phyloP scores from a whole-genome alignment of 2,888 invertebrate genomes.

The Malachius bipustulatus region DNA sequence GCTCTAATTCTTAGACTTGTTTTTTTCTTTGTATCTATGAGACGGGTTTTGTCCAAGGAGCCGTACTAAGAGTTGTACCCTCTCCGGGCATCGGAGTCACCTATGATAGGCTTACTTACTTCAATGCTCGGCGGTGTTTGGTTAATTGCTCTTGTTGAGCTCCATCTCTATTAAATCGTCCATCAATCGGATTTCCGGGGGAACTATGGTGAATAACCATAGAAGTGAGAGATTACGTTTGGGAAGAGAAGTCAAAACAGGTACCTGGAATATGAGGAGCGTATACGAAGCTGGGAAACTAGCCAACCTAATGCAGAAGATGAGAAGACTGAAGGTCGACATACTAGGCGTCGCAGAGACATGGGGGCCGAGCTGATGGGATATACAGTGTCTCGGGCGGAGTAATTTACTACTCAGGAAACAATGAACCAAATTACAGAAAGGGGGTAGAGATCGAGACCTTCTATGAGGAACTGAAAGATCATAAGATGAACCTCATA shows the following conservation, averaged over 20 bases:
- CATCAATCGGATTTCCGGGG: conserved; percentile 1
- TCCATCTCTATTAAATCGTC: too few species aligned
- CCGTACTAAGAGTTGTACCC: too few species aligned
- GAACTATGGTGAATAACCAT: conserved; percentile 12
- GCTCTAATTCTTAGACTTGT: too few species aligned
- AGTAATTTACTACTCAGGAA: background rate
- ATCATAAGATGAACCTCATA: conserved; percentile 3
- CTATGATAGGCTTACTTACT: too few species aligned
- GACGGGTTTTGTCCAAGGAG: too few species aligned
- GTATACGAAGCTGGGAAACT: conserved; percentile 2
- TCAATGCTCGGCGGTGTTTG: too few species aligned
- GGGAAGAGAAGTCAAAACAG: conserved; percentile 15
- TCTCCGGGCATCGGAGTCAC: too few species aligned
- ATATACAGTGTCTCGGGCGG: conserved; percentile 1
- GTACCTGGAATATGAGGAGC: conserved; percentile 7
- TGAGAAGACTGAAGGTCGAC: conserved; percentile 1
- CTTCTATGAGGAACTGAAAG: background rate
- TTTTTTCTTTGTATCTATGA: too few species aligned
- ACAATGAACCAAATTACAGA: conserved; percentile 3
- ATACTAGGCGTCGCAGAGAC: background rate
- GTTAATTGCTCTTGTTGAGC: too few species aligned
- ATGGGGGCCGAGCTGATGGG: background rate
- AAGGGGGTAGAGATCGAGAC: conserved; percentile 2
- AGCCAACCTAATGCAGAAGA: conserved; percentile 3
- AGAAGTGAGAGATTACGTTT: conserved; percentile 12